phyloP scores from a whole-genome alignment of 2,888 invertebrate genomes.

The Chymomyza procnemis region DNA sequence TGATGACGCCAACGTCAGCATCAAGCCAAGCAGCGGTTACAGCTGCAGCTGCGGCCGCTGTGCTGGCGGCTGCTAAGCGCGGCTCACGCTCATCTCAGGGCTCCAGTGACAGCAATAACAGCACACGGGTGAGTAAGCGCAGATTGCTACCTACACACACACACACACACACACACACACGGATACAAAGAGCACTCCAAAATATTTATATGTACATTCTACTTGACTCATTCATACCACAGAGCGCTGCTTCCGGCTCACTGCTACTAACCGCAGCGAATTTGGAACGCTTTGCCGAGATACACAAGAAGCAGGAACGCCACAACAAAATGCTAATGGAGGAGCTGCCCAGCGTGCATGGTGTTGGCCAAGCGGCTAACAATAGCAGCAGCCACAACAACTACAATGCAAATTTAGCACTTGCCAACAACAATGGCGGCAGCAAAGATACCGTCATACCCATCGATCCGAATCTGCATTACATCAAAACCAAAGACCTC shows the following conservation, averaged over 20 bases:
- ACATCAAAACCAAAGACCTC: slow-evolving; percentile 79
- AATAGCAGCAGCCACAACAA: slow-evolving; percentile 20
- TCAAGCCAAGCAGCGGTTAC: slow-evolving; percentile 61
- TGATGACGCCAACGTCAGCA: slow-evolving; percentile 26
- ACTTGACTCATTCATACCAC: slow-evolving; percentile 43
- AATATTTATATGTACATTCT: slow-evolving; percentile 14
- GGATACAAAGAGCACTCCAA: not conserved
- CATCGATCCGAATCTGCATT: slow-evolving; percentile 77
- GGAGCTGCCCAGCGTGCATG: slow-evolving; percentile 47
- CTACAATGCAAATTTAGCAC: slow-evolving; percentile 69
- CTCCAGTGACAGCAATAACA: slow-evolving; percentile 86
- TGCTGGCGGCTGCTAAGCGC: slow-evolving; percentile 74
- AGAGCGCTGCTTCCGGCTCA: slow-evolving; percentile 91
- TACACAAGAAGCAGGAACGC: slow-evolving; percentile 79
- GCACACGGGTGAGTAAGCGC: slow-evolving; percentile 85
- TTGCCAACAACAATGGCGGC: slow-evolving; percentile 37
- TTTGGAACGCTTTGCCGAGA: slow-evolving; percentile 81
- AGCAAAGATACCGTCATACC: slow-evolving; percentile 69
- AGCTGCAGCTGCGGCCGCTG: slow-evolving; percentile 65
- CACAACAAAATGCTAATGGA: slow-evolving; percentile 57
- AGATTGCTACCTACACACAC: slow-evolving; percentile 14
- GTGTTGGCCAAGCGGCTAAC: slow-evolving; percentile 9
- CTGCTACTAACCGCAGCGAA: slow-evolving; percentile 89
- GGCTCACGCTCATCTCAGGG: slow-evolving; percentile 84
- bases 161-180: not conserved